A percentile compares a stretch with the other conserved stretches of the same genome.
Evolutionary conservation across 2,888 invertebrate species (phyloP).

Genomic region (Xanthia togata): DNA sequence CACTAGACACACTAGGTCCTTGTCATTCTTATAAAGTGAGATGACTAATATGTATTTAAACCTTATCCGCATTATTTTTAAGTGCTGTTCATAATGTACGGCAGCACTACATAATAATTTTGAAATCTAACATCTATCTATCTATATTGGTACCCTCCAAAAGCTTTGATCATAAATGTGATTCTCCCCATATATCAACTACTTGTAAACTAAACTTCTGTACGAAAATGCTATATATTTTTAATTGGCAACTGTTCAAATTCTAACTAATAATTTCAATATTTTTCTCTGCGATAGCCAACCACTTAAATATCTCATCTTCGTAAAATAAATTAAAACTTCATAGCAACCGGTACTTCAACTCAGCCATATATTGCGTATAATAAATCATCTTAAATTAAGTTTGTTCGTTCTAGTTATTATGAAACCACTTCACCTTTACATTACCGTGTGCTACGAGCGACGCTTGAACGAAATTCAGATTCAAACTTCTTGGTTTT

Average conservation of each 20-base stretch:
- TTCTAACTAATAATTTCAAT: conserved; percentile 47
- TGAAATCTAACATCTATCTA: no score
- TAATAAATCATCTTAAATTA: conserved; percentile 61
- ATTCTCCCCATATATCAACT: neutral
- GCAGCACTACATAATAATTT: neutral
- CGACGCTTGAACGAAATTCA: conserved; percentile 27
- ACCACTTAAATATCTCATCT: conserved; percentile 42
- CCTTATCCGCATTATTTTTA: neutral
- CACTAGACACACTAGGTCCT: no score
- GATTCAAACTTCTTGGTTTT: conserved; percentile 33
- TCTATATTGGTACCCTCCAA: neutral
- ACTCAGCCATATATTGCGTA: conserved; percentile 47
- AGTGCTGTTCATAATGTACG: neutral
- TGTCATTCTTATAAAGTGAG: neutral
- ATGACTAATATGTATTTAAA: neutral
- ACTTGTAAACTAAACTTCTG: conserved; percentile 18
- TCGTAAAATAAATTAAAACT: conserved; percentile 56
- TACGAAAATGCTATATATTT: conserved; percentile 27
- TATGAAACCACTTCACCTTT: conserved; percentile 47
- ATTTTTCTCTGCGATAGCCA: conserved; percentile 46
- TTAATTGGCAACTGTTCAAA: conserved; percentile 53
- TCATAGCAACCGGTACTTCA: conserved; percentile 38
- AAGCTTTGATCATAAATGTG: neutral
- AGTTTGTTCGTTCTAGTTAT: conserved; percentile 56
- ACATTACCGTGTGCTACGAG: conserved; percentile 42